These are phyloP conservation scores for Drosophila neotestacea DNA, from an alignment of 2,888 invertebrate species.

Conservation along the genomic window DNA sequence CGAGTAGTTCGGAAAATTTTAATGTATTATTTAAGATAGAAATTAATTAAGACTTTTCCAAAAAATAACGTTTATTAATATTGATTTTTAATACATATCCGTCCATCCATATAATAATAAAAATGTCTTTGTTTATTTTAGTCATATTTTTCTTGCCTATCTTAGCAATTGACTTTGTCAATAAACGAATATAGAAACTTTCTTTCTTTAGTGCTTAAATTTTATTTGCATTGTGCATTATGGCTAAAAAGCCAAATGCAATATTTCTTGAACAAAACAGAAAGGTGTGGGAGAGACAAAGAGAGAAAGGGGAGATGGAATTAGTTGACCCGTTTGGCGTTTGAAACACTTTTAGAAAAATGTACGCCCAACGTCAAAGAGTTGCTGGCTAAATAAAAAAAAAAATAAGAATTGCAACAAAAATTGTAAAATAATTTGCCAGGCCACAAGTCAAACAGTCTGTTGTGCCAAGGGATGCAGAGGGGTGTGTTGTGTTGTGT, in stretches of 20 bases:
- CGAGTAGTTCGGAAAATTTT: too few species aligned
- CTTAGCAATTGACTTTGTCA: background rate
- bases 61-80: too few species aligned
- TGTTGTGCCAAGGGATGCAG: slow-evolving; percentile 10
- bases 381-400: slow-evolving; percentile 1
- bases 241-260: slow-evolving; percentile 10
- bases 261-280: slow-evolving; percentile 7
- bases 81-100: too few species aligned
- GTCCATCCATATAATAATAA: too few species aligned
- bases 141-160: too few species aligned
- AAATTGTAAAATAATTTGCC: slow-evolving; percentile 73
- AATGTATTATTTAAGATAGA: too few species aligned
- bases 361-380: slow-evolving; percentile 53
- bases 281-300: slow-evolving; percentile 1
- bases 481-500: background rate
- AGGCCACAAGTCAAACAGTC: slow-evolving; percentile 65
- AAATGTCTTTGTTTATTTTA: too few species aligned
- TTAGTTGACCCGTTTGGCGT: slow-evolving; percentile 3
- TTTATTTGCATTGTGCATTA: slow-evolving; percentile 14
- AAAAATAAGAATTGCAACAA: slow-evolving; percentile 18
- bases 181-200: background rate
- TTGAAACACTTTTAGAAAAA: slow-evolving; percentile 52
- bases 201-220: background rate
- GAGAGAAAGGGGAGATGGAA: background rate
- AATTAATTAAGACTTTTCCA: too few species aligned